Percentiles rank a stretch among this genome's conserved stretches.
Evolutionary conservation across 1,140 invertebrate species (phyloP).

Genomic region (Drosophila saltans): DNA sequence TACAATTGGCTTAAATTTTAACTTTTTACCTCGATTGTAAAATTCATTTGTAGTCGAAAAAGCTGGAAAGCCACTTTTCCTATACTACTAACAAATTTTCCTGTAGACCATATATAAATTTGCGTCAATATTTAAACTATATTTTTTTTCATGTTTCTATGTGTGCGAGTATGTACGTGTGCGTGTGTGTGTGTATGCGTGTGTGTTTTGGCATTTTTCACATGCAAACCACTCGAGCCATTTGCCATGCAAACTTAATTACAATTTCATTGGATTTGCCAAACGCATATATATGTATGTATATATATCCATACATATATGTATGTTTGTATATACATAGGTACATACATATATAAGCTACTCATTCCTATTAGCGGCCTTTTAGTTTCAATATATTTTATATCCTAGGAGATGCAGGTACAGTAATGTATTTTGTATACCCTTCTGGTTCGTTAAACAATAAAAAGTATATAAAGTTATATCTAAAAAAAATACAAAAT

Average conservation of each 20-base stretch:
- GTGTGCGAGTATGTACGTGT: background rate
- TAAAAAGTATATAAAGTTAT: no score
- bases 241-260: conserved; percentile 77
- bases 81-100: background rate
- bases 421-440: no score
- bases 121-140: conserved; percentile 54
- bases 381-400: no score
- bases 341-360: background rate
- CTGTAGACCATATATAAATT: conserved; percentile 44
- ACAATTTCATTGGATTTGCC: conserved; percentile 67
- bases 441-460: no score
- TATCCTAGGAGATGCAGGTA: no score
- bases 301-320: conserved; percentile 35
- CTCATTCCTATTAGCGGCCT: no score
- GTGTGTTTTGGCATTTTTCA: conserved; percentile 27
- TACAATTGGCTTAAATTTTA: conserved; percentile 58
- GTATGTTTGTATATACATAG: conserved; percentile 16
- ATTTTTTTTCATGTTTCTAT: conserved; percentile 37
- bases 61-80: conserved; percentile 5
- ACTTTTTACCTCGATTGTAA: conserved; percentile 51
- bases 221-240: conserved; percentile 66
- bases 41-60: conserved; percentile 34
- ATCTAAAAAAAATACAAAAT: no score
- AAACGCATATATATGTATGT: conserved; percentile 23
- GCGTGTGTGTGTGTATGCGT: conserved; percentile 40